Evolutionary conservation across 2,797 vertebrate genomes (phyloP).

Genomic region (Leucoraja ocellata): DNA sequence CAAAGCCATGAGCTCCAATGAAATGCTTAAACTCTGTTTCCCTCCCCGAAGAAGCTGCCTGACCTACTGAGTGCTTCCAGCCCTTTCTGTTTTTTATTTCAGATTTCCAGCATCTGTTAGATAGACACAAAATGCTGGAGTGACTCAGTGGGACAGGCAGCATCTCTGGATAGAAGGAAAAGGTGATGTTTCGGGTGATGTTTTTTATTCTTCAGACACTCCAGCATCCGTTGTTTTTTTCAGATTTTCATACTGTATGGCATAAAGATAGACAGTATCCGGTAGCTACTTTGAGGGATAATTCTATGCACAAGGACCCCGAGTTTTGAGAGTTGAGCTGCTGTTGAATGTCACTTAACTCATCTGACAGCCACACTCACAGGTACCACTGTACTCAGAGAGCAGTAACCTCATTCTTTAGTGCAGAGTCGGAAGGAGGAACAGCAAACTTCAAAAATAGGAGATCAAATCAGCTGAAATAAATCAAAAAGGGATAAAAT

Average conservation of each 20-base stretch:
- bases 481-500: not conserved
- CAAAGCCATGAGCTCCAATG: too few species aligned
- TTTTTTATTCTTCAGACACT: too few species aligned
- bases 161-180: too few species aligned
- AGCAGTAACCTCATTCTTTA: not conserved
- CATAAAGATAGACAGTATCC: not conserved
- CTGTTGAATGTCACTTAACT: not conserved
- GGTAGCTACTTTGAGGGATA: not conserved
- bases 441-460: not conserved
- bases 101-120: too few species aligned
- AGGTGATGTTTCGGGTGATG: too few species aligned
- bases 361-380: not conserved
- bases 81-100: too few species aligned
- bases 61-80: too few species aligned
- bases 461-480: not conserved
- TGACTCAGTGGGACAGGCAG: too few species aligned
- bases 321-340: not conserved
- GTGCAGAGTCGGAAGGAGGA: not conserved
- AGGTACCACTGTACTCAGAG: not conserved
- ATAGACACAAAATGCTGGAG: too few species aligned
- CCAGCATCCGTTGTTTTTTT: too few species aligned
- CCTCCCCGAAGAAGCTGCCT: too few species aligned
- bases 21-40: too few species aligned
- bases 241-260: not conserved
- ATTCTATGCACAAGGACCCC: not conserved